Percentiles rank a stretch among this genome's conserved stretches.
These are phyloP conservation scores for Caenorhabditis plicata DNA, from an alignment of 2,888 invertebrate genomes.

Conservation along the genomic window DNA sequence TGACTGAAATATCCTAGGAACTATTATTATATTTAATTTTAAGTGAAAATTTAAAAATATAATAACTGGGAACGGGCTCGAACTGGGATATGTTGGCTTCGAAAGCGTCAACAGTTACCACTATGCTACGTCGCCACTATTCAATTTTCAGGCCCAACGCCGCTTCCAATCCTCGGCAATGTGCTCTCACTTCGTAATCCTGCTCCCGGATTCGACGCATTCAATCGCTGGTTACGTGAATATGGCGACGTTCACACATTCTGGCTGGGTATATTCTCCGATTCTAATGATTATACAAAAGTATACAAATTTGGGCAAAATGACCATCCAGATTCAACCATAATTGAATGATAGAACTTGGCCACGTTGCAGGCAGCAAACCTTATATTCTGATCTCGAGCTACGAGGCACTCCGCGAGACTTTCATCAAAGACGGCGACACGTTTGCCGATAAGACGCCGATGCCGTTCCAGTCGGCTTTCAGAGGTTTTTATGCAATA, in stretches of 20 bases:
- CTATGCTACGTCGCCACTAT: no score
- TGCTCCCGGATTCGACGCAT: slow-evolving; percentile 28
- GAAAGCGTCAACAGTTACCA: no score
- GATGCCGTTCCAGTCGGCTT: slow-evolving; percentile 11
- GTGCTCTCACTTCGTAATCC: slow-evolving; percentile 12
- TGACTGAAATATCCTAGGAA: no score
- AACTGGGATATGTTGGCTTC: no score
- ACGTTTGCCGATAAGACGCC: slow-evolving; percentile 28
- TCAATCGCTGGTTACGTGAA: slow-evolving; percentile 14
- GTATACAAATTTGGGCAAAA: no score
- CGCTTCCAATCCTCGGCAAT: slow-evolving; percentile 31
- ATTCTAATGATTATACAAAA: not conserved
- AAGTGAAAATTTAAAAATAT: no score
- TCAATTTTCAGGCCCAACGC: slow-evolving; percentile 31
- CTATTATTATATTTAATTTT: no score
- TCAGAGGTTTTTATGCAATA: slow-evolving; percentile 4
- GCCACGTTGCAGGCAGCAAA: slow-evolving; percentile 8
- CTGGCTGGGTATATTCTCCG: slow-evolving; percentile 30
- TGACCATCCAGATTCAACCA: no score
- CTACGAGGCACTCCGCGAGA: slow-evolving; percentile 29
- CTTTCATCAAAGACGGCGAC: slow-evolving; percentile 39
- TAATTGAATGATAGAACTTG: not conserved
- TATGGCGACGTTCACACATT: slow-evolving; percentile 34
- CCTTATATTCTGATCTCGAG: slow-evolving; percentile 26
- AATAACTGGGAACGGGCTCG: no score